Evolutionary conservation across 2,113 vertebrate species (phyloP), one percentile per base, ranked within the genome.

Genomic region (Indicator indicator): DNA sequence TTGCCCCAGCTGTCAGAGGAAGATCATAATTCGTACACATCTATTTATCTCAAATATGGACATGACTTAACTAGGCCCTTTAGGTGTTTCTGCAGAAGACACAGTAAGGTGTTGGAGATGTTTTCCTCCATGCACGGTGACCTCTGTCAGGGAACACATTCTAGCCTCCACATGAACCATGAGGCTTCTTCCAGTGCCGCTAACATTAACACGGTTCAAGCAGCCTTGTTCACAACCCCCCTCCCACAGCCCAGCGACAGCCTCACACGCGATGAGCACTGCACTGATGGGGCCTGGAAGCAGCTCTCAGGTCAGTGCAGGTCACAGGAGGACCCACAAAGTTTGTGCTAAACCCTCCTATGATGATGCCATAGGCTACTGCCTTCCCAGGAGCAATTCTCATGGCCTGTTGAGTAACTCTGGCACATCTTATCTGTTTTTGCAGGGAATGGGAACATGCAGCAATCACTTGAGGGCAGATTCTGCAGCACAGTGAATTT

Each of bases 181-280:
- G 1, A 54, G 54, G 36, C 59, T 72, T 73, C 42, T 21, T 42
- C 27, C 24, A 11, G 28, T 9, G 50, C 59, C 63, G 23, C 16
- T 58, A 68, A n/a, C 54, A n/a, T 33, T 15, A 13, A 18, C 28
- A 11, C 1, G 19, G 21, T 28, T 60, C 14, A 40, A 4, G 16
- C 60, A 24, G 0, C 1, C 21, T 7, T 7, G 33, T 50, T 75
- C n/a, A 33, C 42, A 75, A n/a, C 30, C 5, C 6, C 12, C 28
- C 38, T 32, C 4, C 5, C 54, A 40, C 52, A 13, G 4, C 21
- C 27, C 63, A 5, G 42, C 0, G 1, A 56, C 54, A 62, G 40
- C 63, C 42, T 62, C 26, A 3, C 28, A 26, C 0, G 0, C 46
- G 55, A 21, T 4, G 12, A 72, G 12, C n/a, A 11, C 2, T 6